A percentile compares a stretch with the other conserved stretches of the same genome.
phyloP scores from a whole-genome alignment of 2,113 vertebrate species.

The Crotalus helleri region DNA sequence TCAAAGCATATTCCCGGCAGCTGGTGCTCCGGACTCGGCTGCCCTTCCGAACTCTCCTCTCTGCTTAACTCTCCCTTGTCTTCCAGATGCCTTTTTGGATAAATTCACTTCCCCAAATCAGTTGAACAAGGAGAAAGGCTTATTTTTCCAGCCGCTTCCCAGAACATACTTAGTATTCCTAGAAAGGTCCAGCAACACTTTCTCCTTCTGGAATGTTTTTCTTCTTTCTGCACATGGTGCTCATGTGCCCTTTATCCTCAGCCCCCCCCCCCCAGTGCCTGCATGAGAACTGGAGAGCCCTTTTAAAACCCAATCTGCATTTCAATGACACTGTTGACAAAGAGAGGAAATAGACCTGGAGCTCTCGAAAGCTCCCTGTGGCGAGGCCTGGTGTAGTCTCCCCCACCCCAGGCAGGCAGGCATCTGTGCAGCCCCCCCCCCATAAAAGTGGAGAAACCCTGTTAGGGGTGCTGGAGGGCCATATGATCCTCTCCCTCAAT shows the following conservation, averaged over 20 bases:
- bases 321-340: background rate
- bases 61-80: slow-evolving; percentile 28
- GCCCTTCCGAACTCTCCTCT: slow-evolving; percentile 48
- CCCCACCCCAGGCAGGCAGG: background rate
- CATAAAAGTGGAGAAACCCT: background rate
- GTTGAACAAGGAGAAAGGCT: background rate
- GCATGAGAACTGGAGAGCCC: background rate
- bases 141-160: background rate
- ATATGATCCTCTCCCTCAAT: background rate
- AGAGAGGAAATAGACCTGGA: background rate
- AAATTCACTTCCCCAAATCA: slow-evolving; percentile 9
- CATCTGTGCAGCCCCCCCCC: too few species aligned
- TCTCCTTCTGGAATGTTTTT: background rate
- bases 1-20: slow-evolving; percentile 68
- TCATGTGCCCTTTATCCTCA: background rate
- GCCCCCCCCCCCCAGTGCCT: background rate
- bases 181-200: background rate
- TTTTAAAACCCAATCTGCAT: background rate
- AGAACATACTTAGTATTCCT: background rate
- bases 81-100: slow-evolving; percentile 32
- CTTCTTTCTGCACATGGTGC: background rate
- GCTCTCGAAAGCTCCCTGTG: background rate
- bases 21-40: slow-evolving; percentile 67
- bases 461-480: background rate
- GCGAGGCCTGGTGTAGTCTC: background rate